These are phyloP conservation scores for Anadara kagoshimensis DNA, from an alignment of 1,140 invertebrate genomes.

Conservation along the genomic window DNA sequence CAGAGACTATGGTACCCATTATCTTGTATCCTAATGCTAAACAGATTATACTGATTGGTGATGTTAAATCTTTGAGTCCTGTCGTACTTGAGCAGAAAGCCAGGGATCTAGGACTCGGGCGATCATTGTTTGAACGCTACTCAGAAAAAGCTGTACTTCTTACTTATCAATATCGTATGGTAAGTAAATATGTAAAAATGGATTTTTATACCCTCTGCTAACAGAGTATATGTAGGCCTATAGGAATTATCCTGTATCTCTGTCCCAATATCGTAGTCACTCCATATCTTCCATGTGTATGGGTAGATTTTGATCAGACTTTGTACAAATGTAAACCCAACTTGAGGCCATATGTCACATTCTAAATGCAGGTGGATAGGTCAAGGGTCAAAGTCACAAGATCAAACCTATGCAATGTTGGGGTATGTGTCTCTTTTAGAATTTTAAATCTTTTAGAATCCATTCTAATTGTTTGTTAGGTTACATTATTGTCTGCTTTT, in stretches of 20 bases:
- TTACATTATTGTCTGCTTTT: too few relatives aligned
- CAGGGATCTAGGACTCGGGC: constrained; percentile 55
- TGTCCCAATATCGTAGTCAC: too few relatives aligned
- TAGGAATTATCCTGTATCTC: background rate
- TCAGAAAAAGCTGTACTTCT: constrained; percentile 55
- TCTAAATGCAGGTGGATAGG: too few relatives aligned
- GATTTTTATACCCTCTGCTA: background rate
- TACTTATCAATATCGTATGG: constrained; percentile 68
- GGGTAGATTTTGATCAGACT: too few relatives aligned
- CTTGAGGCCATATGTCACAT: too few relatives aligned
- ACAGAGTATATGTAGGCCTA: background rate
- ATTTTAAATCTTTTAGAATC: too few relatives aligned
- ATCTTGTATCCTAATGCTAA: constrained; percentile 41
- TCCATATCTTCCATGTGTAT: too few relatives aligned
- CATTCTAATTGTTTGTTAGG: too few relatives aligned
- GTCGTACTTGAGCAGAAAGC: constrained; percentile 50
- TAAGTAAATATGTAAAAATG: constrained; percentile 47
- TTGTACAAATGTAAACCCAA: too few relatives aligned
- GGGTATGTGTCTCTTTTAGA: too few relatives aligned
- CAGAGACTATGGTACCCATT: constrained; percentile 65
- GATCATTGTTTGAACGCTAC: constrained; percentile 65
- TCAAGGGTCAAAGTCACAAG: too few relatives aligned
- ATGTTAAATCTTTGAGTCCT: constrained; percentile 60
- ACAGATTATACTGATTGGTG: constrained; percentile 66
- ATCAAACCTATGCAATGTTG: too few relatives aligned